Base-by-base conservation (phyloP, 1,140 invertebrate genomes). In the Rhopalosiphum maidis region DNA sequence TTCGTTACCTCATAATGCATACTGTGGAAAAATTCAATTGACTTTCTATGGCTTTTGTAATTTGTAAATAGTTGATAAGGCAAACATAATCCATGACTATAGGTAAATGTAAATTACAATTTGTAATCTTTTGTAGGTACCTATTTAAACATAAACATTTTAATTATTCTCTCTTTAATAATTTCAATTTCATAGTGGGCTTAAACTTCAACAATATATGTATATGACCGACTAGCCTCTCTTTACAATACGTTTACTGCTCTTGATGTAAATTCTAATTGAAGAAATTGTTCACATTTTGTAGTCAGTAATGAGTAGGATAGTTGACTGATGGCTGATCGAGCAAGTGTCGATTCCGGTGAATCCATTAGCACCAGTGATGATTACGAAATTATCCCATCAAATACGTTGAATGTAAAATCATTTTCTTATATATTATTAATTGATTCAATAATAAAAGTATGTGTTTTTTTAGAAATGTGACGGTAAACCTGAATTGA, bases 331-430 rank as follows among this genome's bases (percentile, higher is more conserved):
- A 97, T 97, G 97, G 97, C 97, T 96, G 97, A 97, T 96, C 97
- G 96, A 95, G 95, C 96, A 94, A 97, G 97, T 95, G 96, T 97
- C 91, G 97, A 97, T 96, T 98, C 97, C 93, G 97, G 97, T 95
- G 97, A 98, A 96, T 98, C 97, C 94, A 96, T 97, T 95, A 96
- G 97, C 90, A 97, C 97, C 77, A 97, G 97, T 95, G 97, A 98
- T 94, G 98, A 98, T 95, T 98, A 97, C 95, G 97, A 98, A 95
- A 97, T 98, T 95, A 96, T 98, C 51, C 96, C 96, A 93, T 95
- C 95, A 25, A 95, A 95, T 37, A 95, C 96, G 94, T 83, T 93
- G 37, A 41, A 46, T 88, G 48, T 83, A 94, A 54, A 48, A 68
- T 48, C n/a, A 5, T 21, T 86, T 21, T 37, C 3, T 41, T 25